Evolutionary conservation across 1,140 invertebrate species (phyloP), one percentile per base, ranked within the genome.

Genomic region (Lysiphlebus fabarum): DNA sequence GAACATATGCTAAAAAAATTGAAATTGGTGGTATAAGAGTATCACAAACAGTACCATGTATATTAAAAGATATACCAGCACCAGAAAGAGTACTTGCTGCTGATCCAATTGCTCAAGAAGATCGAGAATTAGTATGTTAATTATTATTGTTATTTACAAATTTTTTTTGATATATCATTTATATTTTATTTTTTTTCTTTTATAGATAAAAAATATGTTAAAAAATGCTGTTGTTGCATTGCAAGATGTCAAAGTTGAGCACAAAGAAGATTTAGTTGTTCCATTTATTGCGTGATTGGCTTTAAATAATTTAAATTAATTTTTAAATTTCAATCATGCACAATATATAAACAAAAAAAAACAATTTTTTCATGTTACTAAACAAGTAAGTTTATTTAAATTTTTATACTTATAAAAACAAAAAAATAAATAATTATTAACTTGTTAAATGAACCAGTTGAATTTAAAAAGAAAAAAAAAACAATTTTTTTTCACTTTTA

Each of bases 221-320:
- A 83, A 82, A 61, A 85, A 85, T 70, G 86, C 86, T n/a, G 81
- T 83, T 2, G 75, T 80, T n/a, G 87, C 88, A 14, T 81, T 90
- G 58, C 81, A 82, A 41, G 85, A 89, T 55, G 81, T 92, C 5
- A 85, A 86, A 73, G 88, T 92, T 55, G 86, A 90, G 68, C 90
- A 92, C 67, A 89, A 88, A 72, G 90, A 91, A 72, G 89, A 91
- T 70, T 74, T 92, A 64, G 89, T 92, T 41, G 89, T 91, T 12
- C 87, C 87, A 6, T 92, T 91, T 77, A 81, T 78, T 45, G 76
- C 76, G 67, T 78, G 76, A 78, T 75, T 63, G 12, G 4, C 7
- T 10, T 47, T 47, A 17, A 7, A n/a, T 14, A 6, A 47, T 7
- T 14, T 5, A 10, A 7, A 47, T 14, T 2, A 47, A 47, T 47